Evolutionary conservation across 92 coral and sea anemone genomes (phyloP).

Genomic region (Porites divaricata): DNA sequence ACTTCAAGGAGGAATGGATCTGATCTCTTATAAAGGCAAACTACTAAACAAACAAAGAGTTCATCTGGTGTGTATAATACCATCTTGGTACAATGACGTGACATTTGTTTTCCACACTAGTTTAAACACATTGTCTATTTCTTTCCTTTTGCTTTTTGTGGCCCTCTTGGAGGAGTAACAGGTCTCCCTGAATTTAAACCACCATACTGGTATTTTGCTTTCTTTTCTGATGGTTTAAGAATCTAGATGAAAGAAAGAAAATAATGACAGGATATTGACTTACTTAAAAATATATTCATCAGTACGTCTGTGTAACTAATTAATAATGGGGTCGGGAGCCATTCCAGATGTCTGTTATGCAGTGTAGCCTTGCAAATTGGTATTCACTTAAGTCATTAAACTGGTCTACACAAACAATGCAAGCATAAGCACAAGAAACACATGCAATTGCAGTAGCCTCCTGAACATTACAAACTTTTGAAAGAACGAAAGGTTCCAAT

Average conservation of each 20-base stretch:
- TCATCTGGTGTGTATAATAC: background rate
- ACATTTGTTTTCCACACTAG: background rate
- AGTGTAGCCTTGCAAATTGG: too few species aligned
- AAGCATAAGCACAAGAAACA: too few species aligned
- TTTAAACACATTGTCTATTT: constrained; percentile 45
- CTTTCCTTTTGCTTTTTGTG: constrained; percentile 92
- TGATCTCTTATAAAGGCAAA: constrained; percentile 35
- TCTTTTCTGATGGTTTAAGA: constrained; percentile 97
- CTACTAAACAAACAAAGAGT: constrained; percentile 1
- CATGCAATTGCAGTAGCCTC: too few species aligned
- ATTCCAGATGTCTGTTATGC: too few species aligned
- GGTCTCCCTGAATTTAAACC: constrained; percentile 98
- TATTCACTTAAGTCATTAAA: too few species aligned
- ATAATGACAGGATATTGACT: background rate
- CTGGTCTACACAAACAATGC: too few species aligned
- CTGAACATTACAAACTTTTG: too few species aligned
- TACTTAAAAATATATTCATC: background rate
- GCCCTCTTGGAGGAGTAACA: constrained; percentile 96
- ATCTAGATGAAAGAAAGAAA: constrained; percentile 54
- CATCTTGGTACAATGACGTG: background rate
- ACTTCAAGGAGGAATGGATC: constrained; percentile 3
- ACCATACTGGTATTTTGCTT: constrained; percentile 99
- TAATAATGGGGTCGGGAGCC: too few species aligned
- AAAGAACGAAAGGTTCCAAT: too few species aligned
- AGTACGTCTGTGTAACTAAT: too few species aligned